Base-by-base conservation (phyloP, 2,888 invertebrate species). In the Orthosia cruda region DNA sequence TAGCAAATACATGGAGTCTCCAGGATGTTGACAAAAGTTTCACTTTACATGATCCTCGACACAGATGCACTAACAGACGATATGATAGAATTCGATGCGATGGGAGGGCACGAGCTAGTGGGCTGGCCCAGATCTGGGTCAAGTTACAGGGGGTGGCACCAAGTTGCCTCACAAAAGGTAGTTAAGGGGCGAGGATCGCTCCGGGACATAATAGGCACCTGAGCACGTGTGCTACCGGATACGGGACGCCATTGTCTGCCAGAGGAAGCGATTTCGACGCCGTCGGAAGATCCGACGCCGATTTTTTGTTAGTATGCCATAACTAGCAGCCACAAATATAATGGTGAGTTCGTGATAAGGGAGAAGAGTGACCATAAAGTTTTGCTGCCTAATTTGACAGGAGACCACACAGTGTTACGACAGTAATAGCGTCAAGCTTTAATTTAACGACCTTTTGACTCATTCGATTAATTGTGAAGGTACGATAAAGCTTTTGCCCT, bases 181-280 rank as follows among this genome's bases (percentile, higher is more conserved):
- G 88, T 88, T 85, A 89, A 90, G 88, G 89, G 87, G 79, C 87
- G 87, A 89, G 92, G 91, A 90, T 91, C 90, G 89, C 88, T 88
- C 88, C 86, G 87, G 90, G 91, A 91, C 79, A 96, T 96, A 96
- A 96, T 96, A 94, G 95, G 92, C 95, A 96, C 95, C 96, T 96
- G 96, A 96, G 96, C 96, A 96, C 96, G 96, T 96, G 96, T 96
- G 93, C 93, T 89, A 89, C 96, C 96, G 96, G 96, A 96, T 96
- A 95, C 92, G 91, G 90, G 91, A 90, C 89, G 91, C 95, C 89
- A 96, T 96, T 96, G 96, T 96, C 94, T 96, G 91, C 91, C 91
- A 91, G 93, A 96, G 96, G 96, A 96, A 96, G 93, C 94, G 94
- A 95, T 95, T 95, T 94, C 90, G 95, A 94, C 94, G 94, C 77